These are phyloP conservation scores for Parapsyche elsis DNA, from an alignment of 1,140 invertebrate species.

Conservation along the genomic window DNA sequence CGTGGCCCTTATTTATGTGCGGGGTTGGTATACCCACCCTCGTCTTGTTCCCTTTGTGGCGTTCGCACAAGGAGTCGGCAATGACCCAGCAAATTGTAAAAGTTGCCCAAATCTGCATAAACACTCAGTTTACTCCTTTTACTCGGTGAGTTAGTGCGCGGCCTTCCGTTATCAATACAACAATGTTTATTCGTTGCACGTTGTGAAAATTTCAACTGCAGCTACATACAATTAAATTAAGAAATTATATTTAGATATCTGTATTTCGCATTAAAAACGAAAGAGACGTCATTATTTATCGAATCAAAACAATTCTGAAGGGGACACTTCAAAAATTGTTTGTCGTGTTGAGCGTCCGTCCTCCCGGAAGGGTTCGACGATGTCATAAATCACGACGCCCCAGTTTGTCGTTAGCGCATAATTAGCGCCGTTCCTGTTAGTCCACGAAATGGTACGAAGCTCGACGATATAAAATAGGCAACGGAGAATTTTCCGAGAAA, in stretches of 20 bases:
- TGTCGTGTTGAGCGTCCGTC: background rate
- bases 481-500: too few relatives aligned
- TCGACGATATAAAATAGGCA: too few relatives aligned
- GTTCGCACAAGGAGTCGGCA: slow-evolving; percentile 21
- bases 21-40: background rate
- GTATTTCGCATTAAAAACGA: background rate
- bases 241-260: too few relatives aligned
- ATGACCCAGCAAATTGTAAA: slow-evolving; percentile 23
- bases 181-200: too few relatives aligned
- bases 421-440: slow-evolving; percentile 7
- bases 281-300: background rate
- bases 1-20: slow-evolving; percentile 32
- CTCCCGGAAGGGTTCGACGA: background rate
- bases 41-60: slow-evolving; percentile 13
- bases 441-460: background rate
- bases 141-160: too few relatives aligned
- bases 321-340: background rate
- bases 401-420: slow-evolving; percentile 16
- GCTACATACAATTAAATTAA: too few relatives aligned
- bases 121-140: background rate
- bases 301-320: background rate
- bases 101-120: slow-evolving; percentile 18
- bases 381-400: background rate
- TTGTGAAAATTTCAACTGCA: too few relatives aligned
- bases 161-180: too few relatives aligned